These are phyloP conservation scores for Dysmachus trigonus DNA, from an alignment of 2,888 invertebrate species.

Conservation along the genomic window DNA sequence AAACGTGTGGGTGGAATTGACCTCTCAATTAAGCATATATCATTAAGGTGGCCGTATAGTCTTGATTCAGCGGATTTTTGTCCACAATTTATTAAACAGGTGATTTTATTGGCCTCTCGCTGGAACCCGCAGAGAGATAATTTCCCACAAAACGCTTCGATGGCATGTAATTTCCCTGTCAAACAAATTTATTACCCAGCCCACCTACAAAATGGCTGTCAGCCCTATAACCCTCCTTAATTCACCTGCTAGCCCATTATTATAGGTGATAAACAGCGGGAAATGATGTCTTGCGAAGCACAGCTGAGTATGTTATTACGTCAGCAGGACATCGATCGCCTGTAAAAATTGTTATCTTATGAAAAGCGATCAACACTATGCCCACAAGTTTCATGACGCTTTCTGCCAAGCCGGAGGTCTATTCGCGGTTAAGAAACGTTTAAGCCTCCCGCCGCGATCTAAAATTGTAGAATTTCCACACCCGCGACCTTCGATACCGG, in stretches of 20 bases:
- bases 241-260: constrained; percentile 4
- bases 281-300: not conserved
- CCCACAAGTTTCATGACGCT: constrained; percentile 20
- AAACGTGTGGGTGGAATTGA: not conserved
- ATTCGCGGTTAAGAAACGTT: not conserved
- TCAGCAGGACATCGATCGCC: not conserved
- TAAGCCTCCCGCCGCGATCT: not conserved
- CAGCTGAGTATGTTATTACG: not conserved
- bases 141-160: not conserved
- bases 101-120: not conserved
- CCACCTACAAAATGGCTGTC: constrained; percentile 3
- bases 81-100: not conserved
- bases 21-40: not conserved
- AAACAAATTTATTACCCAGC: not conserved
- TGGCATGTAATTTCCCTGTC: constrained; percentile 9
- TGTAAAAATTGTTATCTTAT: not conserved
- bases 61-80: not conserved
- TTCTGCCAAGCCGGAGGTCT: not conserved
- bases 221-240: not conserved
- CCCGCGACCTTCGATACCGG: not conserved
- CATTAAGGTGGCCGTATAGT: not conserved
- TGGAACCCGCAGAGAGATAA: not conserved
- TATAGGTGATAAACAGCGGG: not conserved
- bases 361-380: not conserved
- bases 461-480: constrained; percentile 15